Percentiles rank a stretch among this genome's conserved stretches.
These are phyloP conservation scores for Sialis fuliginosa DNA, from an alignment of 2,888 invertebrate species.

Conservation along the genomic window DNA sequence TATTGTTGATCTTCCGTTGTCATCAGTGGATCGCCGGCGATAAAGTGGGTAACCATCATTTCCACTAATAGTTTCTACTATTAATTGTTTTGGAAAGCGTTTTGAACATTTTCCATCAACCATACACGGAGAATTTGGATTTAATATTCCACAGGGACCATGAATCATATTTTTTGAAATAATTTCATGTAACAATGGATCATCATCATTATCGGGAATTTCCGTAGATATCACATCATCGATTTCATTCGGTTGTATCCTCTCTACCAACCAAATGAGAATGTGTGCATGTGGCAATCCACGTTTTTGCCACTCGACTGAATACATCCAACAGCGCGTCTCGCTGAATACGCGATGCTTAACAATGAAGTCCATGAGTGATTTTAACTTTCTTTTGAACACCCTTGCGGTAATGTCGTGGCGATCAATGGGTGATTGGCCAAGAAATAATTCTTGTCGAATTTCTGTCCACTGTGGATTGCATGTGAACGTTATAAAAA, in stretches of 20 bases:
- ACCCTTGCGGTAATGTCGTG: conserved; percentile 16
- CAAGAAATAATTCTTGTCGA: conserved; percentile 5
- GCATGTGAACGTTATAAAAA: conserved; percentile 10
- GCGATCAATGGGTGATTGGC: conserved; percentile 11
- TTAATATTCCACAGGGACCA: conserved; percentile 22
- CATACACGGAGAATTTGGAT: conserved; percentile 21
- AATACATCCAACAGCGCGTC: conserved; percentile 14
- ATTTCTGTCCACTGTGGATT: conserved; percentile 16
- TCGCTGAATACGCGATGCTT: conserved; percentile 6
- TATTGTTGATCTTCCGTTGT: conserved; percentile 10
- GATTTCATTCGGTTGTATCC: conserved; percentile 5
- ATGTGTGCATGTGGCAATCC: not conserved
- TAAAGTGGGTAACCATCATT: conserved; percentile 9
- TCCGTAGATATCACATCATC: conserved; percentile 1
- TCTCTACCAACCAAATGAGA: conserved; percentile 6
- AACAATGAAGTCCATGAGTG: conserved; percentile 10
- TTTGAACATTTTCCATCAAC: conserved; percentile 18
- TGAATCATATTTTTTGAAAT: conserved; percentile 22
- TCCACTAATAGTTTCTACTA: conserved; percentile 11
- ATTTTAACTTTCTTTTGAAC: conserved; percentile 11
- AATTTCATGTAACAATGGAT: conserved; percentile 15
- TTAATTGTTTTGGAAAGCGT: conserved; percentile 7
- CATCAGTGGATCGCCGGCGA: conserved; percentile 11
- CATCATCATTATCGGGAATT: conserved; percentile 14
- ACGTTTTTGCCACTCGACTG: conserved; percentile 3